These are phyloP conservation scores for Muscina levida DNA, from an alignment of 2,888 invertebrate genomes.

Conservation along the genomic window DNA sequence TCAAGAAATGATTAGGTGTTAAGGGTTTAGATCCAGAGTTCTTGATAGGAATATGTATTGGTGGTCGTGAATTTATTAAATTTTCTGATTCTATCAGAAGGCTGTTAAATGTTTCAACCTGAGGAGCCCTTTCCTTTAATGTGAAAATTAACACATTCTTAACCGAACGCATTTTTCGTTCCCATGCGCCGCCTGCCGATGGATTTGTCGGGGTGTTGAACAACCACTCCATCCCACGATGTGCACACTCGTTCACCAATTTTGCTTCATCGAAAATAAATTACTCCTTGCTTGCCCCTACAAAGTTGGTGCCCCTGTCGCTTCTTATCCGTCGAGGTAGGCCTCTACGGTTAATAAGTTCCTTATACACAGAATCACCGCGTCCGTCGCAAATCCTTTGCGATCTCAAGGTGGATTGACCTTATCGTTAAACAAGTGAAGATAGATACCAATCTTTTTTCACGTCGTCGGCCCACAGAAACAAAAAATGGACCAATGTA, in stretches of 20 bases:
- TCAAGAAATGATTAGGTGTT: conserved; percentile 63
- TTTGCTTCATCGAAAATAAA: conserved; percentile 25
- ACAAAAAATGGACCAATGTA: conserved; percentile 62
- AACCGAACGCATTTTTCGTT: conserved; percentile 55
- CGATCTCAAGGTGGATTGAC: conserved; percentile 58
- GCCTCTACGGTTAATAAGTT: conserved; percentile 51
- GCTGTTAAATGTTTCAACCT: conserved; percentile 57
- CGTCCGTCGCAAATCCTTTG: conserved; percentile 47
- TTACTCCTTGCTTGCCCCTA: conserved; percentile 51
- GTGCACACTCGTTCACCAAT: conserved; percentile 48
- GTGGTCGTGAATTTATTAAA: conserved; percentile 57
- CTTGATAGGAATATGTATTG: conserved; percentile 58
- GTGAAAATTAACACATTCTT: conserved; percentile 59
- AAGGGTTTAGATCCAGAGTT: conserved; percentile 48
- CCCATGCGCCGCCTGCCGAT: conserved; percentile 58
- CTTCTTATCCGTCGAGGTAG: conserved; percentile 44
- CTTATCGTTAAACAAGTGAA: conserved; percentile 64
- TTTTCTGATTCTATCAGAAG: conserved; percentile 55
- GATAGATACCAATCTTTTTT: conserved; percentile 64
- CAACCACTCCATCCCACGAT: conserved; percentile 56
- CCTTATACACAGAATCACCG: conserved; percentile 34
- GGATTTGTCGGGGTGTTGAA: conserved; percentile 63
- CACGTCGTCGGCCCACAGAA: conserved; percentile 58
- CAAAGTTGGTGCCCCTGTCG: conserved; percentile 52
- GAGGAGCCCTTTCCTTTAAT: conserved; percentile 56